These are phyloP conservation scores for Cosmopolites sordidus DNA, from an alignment of 2,888 invertebrate genomes.

Conservation along the genomic window DNA sequence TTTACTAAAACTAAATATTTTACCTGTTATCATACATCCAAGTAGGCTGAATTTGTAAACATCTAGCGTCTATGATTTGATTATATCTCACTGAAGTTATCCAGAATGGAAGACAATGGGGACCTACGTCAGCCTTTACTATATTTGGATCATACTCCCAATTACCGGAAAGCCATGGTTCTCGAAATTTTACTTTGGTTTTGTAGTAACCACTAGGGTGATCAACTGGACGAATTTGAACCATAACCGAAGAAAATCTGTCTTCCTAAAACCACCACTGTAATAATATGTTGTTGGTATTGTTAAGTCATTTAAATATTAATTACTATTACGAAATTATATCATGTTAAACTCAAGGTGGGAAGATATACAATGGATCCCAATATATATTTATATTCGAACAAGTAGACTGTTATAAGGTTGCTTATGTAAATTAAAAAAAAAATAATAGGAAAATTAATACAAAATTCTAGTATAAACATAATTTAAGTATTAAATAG, in stretches of 20 bases:
- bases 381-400: no score
- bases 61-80: slow-evolving; percentile 59
- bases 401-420: no score
- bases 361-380: no score
- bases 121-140: slow-evolving; percentile 42
- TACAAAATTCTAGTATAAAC: no score
- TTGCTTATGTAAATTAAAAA: no score
- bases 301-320: no score
- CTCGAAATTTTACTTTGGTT: slow-evolving; percentile 55
- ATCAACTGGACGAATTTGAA: slow-evolving; percentile 42
- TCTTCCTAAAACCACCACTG: slow-evolving; percentile 51
- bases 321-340: no score
- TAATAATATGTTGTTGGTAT: no score
- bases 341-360: no score
- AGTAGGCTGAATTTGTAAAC: slow-evolving; percentile 75
- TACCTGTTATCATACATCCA: slow-evolving; percentile 73
- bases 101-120: slow-evolving; percentile 68
- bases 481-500: no score
- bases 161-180: slow-evolving; percentile 55
- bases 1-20: slow-evolving; percentile 20
- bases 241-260: slow-evolving; percentile 42
- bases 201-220: slow-evolving; percentile 50
- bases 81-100: slow-evolving; percentile 60
- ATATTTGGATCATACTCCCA: slow-evolving; percentile 53
- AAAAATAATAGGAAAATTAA: no score